Percentiles rank a stretch among this genome's conserved stretches.
Conservation (phyloP, 2,888 invertebrate genomes). For the Terebella lapidaria region DNA sequence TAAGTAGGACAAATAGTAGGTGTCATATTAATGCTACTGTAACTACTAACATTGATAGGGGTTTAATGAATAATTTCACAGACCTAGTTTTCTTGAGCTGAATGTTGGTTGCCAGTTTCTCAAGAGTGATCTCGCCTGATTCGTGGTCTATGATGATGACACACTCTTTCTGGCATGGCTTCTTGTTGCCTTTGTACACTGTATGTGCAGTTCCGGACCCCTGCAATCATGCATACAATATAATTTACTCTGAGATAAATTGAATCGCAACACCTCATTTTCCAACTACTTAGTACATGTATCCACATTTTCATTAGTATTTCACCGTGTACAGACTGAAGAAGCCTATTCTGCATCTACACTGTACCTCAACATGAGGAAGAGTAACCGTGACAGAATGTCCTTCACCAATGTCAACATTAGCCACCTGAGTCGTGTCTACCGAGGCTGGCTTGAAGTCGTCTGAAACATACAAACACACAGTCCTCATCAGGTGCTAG, state of each 20-base stretch:
- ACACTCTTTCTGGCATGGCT: slow-evolving; percentile 89
- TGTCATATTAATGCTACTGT: too few relatives aligned
- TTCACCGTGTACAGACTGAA: too few relatives aligned
- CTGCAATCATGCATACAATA: slow-evolving; percentile 27
- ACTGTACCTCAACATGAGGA: slow-evolving; percentile 82
- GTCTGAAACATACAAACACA: slow-evolving; percentile 64
- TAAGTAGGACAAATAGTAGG: too few relatives aligned
- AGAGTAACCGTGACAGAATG: slow-evolving; percentile 81
- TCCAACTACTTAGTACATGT: too few relatives aligned
- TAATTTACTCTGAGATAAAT: not conserved
- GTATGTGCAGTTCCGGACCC: slow-evolving; percentile 79
- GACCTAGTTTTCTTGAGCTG: slow-evolving; percentile 52
- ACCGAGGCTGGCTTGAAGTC: slow-evolving; percentile 99
- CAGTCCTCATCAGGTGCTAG: too few relatives aligned
- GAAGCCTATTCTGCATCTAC: too few relatives aligned
- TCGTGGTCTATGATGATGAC: slow-evolving; percentile 86
- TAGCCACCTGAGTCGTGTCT: slow-evolving; percentile 84
- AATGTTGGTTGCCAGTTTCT: slow-evolving; percentile 83
- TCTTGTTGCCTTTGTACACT: slow-evolving; percentile 89
- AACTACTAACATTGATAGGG: too few relatives aligned
- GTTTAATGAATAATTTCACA: too few relatives aligned
- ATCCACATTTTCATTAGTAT: too few relatives aligned
- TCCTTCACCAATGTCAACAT: slow-evolving; percentile 81
- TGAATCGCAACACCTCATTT: too few relatives aligned
- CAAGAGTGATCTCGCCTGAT: slow-evolving; percentile 89